A percentile compares a stretch with the other conserved stretches of the same genome.
phyloP scores from a whole-genome alignment of 2,888 invertebrate genomes.

The Hesperia comma region DNA sequence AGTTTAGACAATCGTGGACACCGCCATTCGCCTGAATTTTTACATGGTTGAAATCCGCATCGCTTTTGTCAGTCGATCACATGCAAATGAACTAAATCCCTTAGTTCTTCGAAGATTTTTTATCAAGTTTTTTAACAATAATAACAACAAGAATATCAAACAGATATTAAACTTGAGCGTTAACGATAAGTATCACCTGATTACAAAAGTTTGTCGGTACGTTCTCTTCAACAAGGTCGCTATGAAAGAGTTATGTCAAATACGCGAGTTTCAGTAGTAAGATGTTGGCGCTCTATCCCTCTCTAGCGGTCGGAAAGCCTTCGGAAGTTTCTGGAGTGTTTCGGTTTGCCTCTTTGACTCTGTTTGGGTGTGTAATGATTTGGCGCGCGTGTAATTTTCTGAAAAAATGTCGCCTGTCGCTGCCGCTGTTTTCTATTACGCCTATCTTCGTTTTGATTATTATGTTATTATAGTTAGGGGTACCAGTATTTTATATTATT shows the following conservation, averaged over 20 bases:
- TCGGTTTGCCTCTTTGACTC: conserved; percentile 82
- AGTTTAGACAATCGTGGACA: no score
- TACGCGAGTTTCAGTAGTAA: conserved; percentile 60
- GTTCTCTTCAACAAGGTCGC: background rate
- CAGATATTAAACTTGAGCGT: no score
- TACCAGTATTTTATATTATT: background rate
- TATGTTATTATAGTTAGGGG: conserved; percentile 51
- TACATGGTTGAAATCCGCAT: no score
- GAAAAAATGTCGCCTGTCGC: conserved; percentile 74
- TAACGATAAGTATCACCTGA: no score
- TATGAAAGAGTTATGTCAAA: background rate
- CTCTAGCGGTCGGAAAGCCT: conserved; percentile 70
- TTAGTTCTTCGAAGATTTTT: no score
- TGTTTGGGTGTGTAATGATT: conserved; percentile 83
- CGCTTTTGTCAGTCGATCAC: no score
- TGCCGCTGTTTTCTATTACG: conserved; percentile 56
- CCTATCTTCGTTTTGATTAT: conserved; percentile 61
- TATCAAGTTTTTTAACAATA: no score
- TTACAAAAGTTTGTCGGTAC: no score
- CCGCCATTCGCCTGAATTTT: no score
- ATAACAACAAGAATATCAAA: no score
- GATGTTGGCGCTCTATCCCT: conserved; percentile 55
- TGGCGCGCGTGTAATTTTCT: conserved; percentile 76
- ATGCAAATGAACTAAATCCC: no score
- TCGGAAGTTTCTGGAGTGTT: conserved; percentile 79